Base-by-base conservation (phyloP, 2,797 vertebrate species). In the Setipinna tenuifilis region DNA sequence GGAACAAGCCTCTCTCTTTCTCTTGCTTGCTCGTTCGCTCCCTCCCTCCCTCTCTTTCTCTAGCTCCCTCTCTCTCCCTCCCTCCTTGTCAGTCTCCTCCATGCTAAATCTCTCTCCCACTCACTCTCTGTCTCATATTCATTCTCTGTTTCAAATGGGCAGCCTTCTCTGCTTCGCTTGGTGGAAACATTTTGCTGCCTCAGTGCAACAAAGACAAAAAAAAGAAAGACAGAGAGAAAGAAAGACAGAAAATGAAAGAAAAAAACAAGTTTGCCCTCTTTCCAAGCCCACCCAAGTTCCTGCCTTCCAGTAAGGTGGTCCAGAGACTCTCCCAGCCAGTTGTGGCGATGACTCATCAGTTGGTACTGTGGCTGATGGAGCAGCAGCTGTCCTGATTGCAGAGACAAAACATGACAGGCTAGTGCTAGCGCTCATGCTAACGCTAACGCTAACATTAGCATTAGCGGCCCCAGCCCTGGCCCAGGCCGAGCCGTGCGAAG, bases 1-100 rank as follows among this genome's bases (percentile, higher is more conserved):
- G 46, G 85, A 85, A 25, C 58, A 65, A 85, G 83, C 86, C 50
- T 80, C 86, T 86, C 84, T 84, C 65, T 46, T 35, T 83, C 81
- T 85, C 25, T 82, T 19, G 2, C 41, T n/a, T 58, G 16, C 85
- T 14, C 59, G 23, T 17, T 6, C 84, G 80, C 83, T 87, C 71
- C 19, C 68, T 17, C 57, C 16, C 14, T 14, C 57, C 16, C 58
- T 59, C 17, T 68, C 62, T 31, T 21, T 19, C 58, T 19, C 58
- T 21, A 21, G 11, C 62, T 68, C 28, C 0, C 68, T 35, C 35
- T 44, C 71, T 78, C 71, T 9, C 71, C 35, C 31, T 71, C 28
- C 50, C 50, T n/a, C 50, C 50, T 54, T 54, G 2, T 54, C 50
- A 48, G 50, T 54, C 50, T 54, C 50, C 50, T 10, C 50, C 14